Percentiles rank a stretch among this genome's conserved stretches.
These are phyloP conservation scores for Scortum barcoo DNA, from an alignment of 2,113 vertebrate species.

Conservation along the genomic window DNA sequence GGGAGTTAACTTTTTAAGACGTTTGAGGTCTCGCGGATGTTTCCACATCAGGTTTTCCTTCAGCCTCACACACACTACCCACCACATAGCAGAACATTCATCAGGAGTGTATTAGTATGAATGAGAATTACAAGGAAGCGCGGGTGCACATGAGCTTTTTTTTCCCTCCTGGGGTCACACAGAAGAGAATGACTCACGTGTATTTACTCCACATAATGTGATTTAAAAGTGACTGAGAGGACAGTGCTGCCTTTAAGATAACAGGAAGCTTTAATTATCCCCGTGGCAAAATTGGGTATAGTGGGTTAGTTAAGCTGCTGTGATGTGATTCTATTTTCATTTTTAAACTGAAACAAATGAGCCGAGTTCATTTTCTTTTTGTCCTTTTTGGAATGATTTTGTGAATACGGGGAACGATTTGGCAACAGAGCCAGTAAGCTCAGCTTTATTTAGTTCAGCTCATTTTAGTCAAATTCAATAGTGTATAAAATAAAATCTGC, in stretches of 20 bases:
- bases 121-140: slow-evolving; percentile 62
- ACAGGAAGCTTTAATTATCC: slow-evolving; percentile 61
- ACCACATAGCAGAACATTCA: slow-evolving; percentile 56
- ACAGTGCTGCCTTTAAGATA: slow-evolving; percentile 65
- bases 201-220: slow-evolving; percentile 70
- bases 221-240: slow-evolving; percentile 80
- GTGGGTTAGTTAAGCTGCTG: slow-evolving; percentile 48
- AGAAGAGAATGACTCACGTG: slow-evolving; percentile 60
- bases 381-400: slow-evolving; percentile 20
- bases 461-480: slow-evolving; percentile 51
- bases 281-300: slow-evolving; percentile 45
- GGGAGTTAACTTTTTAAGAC: slow-evolving; percentile 64
- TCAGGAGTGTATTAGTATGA: slow-evolving; percentile 61
- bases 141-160: slow-evolving; percentile 21
- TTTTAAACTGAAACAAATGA: slow-evolving; percentile 58
- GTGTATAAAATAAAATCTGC: slow-evolving; percentile 43
- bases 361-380: slow-evolving; percentile 10
- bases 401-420: slow-evolving; percentile 28
- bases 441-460: slow-evolving; percentile 66
- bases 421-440: slow-evolving; percentile 45
- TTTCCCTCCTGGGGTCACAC: slow-evolving; percentile 47
- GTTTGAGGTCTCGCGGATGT: slow-evolving; percentile 58
- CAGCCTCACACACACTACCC: slow-evolving; percentile 50
- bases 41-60: slow-evolving; percentile 73
- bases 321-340: slow-evolving; percentile 61